phyloP scores from a whole-genome alignment of 2,888 invertebrate species.

The Stenchaetothrips biformis region DNA sequence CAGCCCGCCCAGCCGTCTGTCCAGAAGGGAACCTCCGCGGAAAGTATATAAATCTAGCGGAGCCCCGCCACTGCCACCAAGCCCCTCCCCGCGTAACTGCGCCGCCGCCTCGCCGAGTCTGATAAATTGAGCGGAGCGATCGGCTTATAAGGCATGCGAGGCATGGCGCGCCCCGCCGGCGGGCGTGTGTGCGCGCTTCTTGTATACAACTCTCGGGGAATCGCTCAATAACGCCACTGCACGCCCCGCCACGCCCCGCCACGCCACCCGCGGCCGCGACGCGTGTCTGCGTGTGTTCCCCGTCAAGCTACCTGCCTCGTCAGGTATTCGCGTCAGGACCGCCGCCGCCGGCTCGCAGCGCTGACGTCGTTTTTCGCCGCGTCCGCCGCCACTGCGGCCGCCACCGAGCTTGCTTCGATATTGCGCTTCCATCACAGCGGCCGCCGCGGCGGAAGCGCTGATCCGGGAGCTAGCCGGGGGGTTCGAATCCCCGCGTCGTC shows the following conservation, averaged over 20 bases:
- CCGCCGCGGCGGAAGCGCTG: no score
- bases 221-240: not conserved
- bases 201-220: not conserved
- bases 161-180: not conserved
- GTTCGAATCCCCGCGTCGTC: no score
- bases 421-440: no score
- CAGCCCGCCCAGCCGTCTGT: no score
- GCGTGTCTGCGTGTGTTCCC: not conserved
- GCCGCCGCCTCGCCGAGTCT: not conserved
- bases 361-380: not conserved
- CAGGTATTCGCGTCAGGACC: not conserved
- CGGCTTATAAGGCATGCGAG: conserved; percentile 19
- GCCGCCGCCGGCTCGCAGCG: not conserved
- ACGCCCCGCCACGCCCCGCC: no score
- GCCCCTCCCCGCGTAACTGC: no score
- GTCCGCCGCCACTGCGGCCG: no score
- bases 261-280: not conserved
- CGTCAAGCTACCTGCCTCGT: not conserved
- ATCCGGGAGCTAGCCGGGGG: no score
- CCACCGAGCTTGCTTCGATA: no score
- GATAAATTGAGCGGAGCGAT: conserved; percentile 12
- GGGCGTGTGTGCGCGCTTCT: no score
- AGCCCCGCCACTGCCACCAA: not conserved
- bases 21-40: not conserved
- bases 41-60: conserved; percentile 17